These are phyloP conservation scores for Nephrotoma appendiculata DNA, from an alignment of 2,888 invertebrate genomes.

Conservation along the genomic window DNA sequence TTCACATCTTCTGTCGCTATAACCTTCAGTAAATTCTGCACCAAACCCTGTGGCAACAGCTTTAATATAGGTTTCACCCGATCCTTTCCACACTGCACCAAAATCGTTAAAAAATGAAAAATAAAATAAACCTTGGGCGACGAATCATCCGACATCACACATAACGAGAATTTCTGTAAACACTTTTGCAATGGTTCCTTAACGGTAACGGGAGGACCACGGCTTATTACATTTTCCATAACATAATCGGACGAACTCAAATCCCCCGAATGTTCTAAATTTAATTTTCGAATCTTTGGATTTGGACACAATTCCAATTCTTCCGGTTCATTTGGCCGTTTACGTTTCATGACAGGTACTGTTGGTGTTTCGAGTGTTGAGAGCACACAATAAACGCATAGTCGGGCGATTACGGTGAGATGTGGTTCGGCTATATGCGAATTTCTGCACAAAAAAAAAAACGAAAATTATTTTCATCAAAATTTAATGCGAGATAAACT, in stretches of 20 bases:
- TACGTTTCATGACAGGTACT: slow-evolving; percentile 41
- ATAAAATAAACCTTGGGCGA: slow-evolving; percentile 75
- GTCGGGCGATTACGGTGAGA: slow-evolving; percentile 56
- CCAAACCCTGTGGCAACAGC: slow-evolving; percentile 58
- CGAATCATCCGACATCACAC: slow-evolving; percentile 48
- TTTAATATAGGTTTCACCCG: slow-evolving; percentile 55
- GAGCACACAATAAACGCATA: slow-evolving; percentile 58
- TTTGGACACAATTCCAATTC: slow-evolving; percentile 44
- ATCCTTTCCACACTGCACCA: slow-evolving; percentile 64
- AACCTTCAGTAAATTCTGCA: slow-evolving; percentile 64
- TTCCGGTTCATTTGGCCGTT: slow-evolving; percentile 42
- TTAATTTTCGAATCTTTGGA: slow-evolving; percentile 46
- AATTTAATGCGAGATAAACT: slow-evolving; percentile 17
- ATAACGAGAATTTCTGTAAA: slow-evolving; percentile 52
- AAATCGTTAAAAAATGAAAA: slow-evolving; percentile 56
- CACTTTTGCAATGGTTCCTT: slow-evolving; percentile 50
- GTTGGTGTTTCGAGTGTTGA: slow-evolving; percentile 48
- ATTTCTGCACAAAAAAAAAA: slow-evolving; percentile 26
- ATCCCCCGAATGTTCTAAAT: slow-evolving; percentile 43
- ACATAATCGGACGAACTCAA: slow-evolving; percentile 33
- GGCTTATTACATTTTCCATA: slow-evolving; percentile 16
- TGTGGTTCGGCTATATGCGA: slow-evolving; percentile 66
- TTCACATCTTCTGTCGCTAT: slow-evolving; percentile 28
- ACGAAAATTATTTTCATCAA: not conserved
- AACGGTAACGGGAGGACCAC: slow-evolving; percentile 23